Evolutionary conservation across 2,888 invertebrate genomes (phyloP).

Genomic region (Glyphotaelius pellucidus): DNA sequence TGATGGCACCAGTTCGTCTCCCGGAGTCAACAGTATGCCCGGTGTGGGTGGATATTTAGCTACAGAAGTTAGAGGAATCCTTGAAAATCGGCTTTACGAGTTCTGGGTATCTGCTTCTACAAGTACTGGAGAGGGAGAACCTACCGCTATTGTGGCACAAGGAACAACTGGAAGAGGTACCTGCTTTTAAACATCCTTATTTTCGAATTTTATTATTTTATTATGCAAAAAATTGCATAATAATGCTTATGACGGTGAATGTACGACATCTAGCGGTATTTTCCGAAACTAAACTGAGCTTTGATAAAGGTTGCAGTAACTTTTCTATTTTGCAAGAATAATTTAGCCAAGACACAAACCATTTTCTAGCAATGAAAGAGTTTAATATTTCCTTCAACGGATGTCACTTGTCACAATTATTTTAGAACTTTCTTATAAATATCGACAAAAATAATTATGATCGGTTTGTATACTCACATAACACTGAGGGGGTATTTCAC

Average conservation of each 20-base stretch:
- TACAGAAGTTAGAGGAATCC: constrained; percentile 82
- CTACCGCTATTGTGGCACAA: constrained; percentile 85
- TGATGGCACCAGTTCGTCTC: constrained; percentile 56
- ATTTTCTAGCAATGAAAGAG: neutral
- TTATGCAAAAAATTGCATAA: too few relatives aligned
- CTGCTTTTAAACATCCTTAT: neutral
- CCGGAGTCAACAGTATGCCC: constrained; percentile 51
- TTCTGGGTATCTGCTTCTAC: constrained; percentile 93
- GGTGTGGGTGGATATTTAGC: constrained; percentile 67
- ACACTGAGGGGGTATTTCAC: too few relatives aligned
- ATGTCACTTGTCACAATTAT: neutral
- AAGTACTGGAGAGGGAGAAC: constrained; percentile 80
- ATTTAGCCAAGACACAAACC: neutral
- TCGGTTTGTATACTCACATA: too few relatives aligned
- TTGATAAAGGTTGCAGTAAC: neutral
- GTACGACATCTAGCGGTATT: neutral
- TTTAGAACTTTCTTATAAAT: neutral
- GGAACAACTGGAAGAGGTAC: constrained; percentile 84
- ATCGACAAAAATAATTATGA: too few relatives aligned
- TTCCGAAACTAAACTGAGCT: neutral
- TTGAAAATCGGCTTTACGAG: constrained; percentile 86
- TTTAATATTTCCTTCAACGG: neutral
- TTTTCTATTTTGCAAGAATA: neutral
- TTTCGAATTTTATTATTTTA: neutral
- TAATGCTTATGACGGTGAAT: neutral